Evolutionary conservation across 2,888 invertebrate genomes (phyloP), one percentile per base, ranked within the genome.

Genomic region (Netelia virgata): DNA sequence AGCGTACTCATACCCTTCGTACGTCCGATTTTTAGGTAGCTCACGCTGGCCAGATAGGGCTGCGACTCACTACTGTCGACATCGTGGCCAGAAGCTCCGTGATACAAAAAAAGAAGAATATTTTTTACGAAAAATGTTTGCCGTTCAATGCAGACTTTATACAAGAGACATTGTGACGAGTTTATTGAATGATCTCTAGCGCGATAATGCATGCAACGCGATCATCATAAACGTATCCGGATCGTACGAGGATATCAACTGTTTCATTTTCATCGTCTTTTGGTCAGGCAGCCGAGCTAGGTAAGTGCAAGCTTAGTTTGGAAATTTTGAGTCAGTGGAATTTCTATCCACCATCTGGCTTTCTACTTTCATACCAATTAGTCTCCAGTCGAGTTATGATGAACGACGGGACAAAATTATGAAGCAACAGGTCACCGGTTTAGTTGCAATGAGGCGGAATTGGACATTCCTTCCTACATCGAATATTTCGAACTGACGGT

Each of bases 1-100:
- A 84, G 79, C 86, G 86, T 86, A 88, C 88, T 88, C 89, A 88
- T 86, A 86, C 72, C 78, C 75, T 74, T 69, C 72, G 55, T 16
- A 47, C 14, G 66, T 70, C 57, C 82, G 69, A 63, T 61, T 23
- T 53, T 50, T 41, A 55, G 16, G 16, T 64, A 8, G 50, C 47
- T 68, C 10, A 8, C n/a, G 8, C 55, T n/a, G 16, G n/a, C 8
- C 11, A 18, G 28, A 59, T 10, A 55, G 55, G 8, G 55, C n/a
- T 16, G 55, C n/a, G 55, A 55, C 55, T 55, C 55, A n/a, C n/a
- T n/a, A n/a, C n/a, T n/a, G n/a, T n/a, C n/a, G n/a, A n/a, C n/a
- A n/a, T 16, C 16, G 20, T 28, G 18, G 47, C 69, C 64, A 55
- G 28, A 55, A 70, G 55, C 70, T 41, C 28, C 20, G 23, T 28